These are phyloP conservation scores for Scaptomyza hsui DNA, from an alignment of 1,140 invertebrate genomes.

Conservation along the genomic window DNA sequence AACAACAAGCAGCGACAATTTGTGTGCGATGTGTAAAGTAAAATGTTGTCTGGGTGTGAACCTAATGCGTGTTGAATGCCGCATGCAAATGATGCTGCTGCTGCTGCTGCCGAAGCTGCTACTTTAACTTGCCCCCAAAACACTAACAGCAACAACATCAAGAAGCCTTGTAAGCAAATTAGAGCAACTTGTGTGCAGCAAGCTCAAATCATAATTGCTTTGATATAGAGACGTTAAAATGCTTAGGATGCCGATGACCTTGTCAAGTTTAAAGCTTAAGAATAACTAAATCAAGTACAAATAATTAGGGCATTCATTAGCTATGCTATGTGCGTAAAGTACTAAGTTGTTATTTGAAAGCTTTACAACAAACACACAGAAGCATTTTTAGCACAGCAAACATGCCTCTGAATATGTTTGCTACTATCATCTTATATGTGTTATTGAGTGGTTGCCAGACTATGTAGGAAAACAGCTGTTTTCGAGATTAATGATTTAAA, in stretches of 20 bases:
- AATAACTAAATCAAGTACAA: not conserved
- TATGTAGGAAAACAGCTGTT: too few species aligned
- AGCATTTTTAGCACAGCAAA: too few species aligned
- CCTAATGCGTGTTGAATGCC: slow-evolving; percentile 69
- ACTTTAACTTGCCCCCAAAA: slow-evolving; percentile 25
- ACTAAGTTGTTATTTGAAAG: too few species aligned
- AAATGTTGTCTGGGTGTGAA: slow-evolving; percentile 78
- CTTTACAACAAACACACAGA: too few species aligned
- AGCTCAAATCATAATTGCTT: slow-evolving; percentile 48
- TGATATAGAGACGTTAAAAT: slow-evolving; percentile 69
- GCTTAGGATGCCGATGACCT: slow-evolving; percentile 36
- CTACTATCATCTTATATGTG: too few species aligned
- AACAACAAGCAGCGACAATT: slow-evolving; percentile 67
- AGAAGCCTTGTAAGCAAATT: slow-evolving; percentile 73
- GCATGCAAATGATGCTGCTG: slow-evolving; percentile 38
- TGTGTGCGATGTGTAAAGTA: slow-evolving; percentile 78
- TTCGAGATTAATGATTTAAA: too few species aligned
- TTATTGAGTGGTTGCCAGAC: too few species aligned
- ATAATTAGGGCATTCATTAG: too few species aligned
- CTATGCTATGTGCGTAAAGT: too few species aligned
- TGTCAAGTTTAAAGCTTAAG: not conserved
- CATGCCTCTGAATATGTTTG: too few species aligned
- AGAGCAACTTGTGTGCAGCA: slow-evolving; percentile 54
- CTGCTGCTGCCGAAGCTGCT: slow-evolving; percentile 16
- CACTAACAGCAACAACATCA: slow-evolving; percentile 24